Evolutionary conservation across 2,113 vertebrate genomes (phyloP).

Genomic region (Pygoscelis adeliae): DNA sequence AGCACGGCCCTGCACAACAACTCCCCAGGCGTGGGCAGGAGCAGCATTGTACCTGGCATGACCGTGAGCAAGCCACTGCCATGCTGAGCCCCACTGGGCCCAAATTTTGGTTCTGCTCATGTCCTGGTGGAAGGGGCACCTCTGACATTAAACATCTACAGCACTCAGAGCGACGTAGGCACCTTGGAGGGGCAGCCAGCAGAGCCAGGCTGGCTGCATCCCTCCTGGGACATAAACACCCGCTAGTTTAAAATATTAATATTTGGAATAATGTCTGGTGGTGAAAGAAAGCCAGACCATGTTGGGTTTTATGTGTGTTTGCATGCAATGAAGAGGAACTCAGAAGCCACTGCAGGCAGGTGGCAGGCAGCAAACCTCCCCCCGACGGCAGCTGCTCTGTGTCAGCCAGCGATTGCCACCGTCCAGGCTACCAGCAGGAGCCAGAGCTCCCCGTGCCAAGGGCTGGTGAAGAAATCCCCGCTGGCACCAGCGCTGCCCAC

Average conservation of each 20-base stretch:
- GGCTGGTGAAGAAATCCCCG: not conserved
- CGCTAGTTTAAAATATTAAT: not conserved
- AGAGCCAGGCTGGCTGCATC: not conserved
- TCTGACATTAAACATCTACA: not conserved
- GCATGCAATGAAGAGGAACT: not conserved
- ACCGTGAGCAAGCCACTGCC: not conserved
- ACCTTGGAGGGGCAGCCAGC: not conserved
- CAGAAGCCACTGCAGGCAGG: not conserved
- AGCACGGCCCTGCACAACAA: not conserved
- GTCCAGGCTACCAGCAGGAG: accelerated
- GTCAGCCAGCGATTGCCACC: not conserved
- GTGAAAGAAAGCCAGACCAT: not conserved
- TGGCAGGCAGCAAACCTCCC: not conserved
- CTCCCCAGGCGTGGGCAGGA: not conserved
- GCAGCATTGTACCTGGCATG: not conserved
- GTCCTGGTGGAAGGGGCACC: not conserved
- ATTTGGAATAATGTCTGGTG: not conserved
- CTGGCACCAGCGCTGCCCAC: not conserved
- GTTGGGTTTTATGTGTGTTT: not conserved
- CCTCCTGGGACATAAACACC: not conserved
- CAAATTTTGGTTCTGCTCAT: not conserved
- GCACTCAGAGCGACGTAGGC: not conserved
- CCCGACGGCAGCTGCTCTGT: not conserved
- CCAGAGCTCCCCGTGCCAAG: not conserved
- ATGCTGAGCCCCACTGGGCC: not conserved